Evolutionary conservation across 2,888 invertebrate genomes (phyloP), one percentile per base, ranked within the genome.

Genomic region (Dryadula phaetusa): DNA sequence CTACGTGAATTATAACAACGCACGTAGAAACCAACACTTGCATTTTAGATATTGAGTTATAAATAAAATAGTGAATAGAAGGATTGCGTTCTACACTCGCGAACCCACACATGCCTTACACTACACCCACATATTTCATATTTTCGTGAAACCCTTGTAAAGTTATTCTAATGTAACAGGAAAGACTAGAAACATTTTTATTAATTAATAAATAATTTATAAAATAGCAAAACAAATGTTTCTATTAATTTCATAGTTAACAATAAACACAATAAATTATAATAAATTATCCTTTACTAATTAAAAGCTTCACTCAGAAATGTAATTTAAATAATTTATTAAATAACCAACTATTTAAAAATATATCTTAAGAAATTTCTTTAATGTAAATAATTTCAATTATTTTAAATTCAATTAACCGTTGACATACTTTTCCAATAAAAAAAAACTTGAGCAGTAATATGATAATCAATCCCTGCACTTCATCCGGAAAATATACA

Each of bases 401-500:
- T 47, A 49, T 7, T 49, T n/a, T 10, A 0, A 52, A 32, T 52
- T 0, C 0, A 52, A 16, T 52, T 28, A 3, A 52, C 28, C 16
- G n/a, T 49, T 2, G 6, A 37, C 20, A 1, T 20, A 18, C 18
- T 28, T 28, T n/a, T 37, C 20, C 53, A n/a, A n/a, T n/a, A 37
- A 54, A 22, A n/a, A n/a, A 20, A 40, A 54, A 16, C 18, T 16
- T 16, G 5, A 32, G 10, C 37, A 28, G 53, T 5, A n/a, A 34
- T 6, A 18, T 40, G 37, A 56, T 16, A 22, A 40, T 40, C n/a
- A n/a, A 37, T 54, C 54, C n/a, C 14, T 60, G 44, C 12, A 44
- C 32, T 60, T 44, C 28, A 32, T 46, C 44, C 7, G 25, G 16
- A 60, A 60, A 46, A 60, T 14, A 34, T 25, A 58, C 20, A 34